A percentile compares a stretch with the other conserved stretches of the same genome.
Evolutionary conservation across 2,113 vertebrate species (phyloP).

Genomic region (Theristicus caerulescens): DNA sequence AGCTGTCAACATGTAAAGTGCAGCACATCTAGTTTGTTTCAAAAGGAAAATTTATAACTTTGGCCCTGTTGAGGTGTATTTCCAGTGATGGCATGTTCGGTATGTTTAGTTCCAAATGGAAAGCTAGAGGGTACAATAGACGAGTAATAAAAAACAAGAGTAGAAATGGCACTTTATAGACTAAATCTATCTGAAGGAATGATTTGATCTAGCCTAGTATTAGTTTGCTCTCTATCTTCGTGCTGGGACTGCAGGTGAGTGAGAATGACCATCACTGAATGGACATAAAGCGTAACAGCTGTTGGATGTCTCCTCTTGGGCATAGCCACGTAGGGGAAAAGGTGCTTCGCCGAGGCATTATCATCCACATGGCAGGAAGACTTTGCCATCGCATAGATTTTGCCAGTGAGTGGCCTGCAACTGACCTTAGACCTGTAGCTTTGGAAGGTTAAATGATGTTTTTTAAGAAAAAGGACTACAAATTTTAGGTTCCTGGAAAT

Average conservation of each 20-base stretch:
- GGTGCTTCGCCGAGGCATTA: fast-evolving
- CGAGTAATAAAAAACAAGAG: background rate
- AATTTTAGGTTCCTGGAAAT: background rate
- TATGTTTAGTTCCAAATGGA: background rate
- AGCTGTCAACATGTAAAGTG: background rate
- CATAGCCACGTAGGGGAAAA: background rate
- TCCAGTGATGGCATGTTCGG: background rate
- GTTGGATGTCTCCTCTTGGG: background rate
- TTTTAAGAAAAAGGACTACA: background rate
- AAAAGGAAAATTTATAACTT: background rate
- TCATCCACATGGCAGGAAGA: background rate
- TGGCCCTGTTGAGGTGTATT: background rate
- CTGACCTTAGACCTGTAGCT: background rate
- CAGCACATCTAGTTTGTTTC: background rate
- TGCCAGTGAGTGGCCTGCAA: background rate
- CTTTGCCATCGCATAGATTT: fast-evolving
- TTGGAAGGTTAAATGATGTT: background rate
- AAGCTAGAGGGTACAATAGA: background rate
- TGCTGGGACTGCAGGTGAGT: background rate
- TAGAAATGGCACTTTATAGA: background rate
- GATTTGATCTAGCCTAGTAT: background rate
- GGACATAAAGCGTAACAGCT: background rate
- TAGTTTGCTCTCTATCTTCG: background rate
- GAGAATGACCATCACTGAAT: background rate
- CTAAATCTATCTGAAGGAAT: background rate